phyloP scores from a whole-genome alignment of 2,888 invertebrate genomes.

The Caenorhabditis drosophilae region DNA sequence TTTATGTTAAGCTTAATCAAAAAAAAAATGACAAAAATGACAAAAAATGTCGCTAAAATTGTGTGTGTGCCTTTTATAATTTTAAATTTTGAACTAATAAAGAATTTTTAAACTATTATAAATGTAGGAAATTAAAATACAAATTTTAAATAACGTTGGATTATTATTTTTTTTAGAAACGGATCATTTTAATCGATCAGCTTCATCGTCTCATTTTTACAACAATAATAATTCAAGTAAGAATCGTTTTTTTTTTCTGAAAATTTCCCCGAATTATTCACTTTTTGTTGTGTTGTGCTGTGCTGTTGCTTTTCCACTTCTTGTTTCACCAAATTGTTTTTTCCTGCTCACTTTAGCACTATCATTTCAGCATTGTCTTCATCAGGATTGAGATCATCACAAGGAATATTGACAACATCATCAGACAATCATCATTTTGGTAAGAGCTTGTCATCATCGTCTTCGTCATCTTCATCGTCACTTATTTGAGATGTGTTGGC shows the following conservation, averaged over 20 bases:
- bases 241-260: too few relatives aligned
- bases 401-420: neutral
- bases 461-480: too few relatives aligned
- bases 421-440: neutral
- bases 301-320: neutral
- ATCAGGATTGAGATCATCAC: too few relatives aligned
- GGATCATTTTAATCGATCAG: slow-evolving; percentile 15
- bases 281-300: too few relatives aligned
- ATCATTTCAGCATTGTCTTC: neutral
- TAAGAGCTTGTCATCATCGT: neutral
- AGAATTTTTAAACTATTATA: too few relatives aligned
- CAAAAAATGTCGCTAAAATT: neutral
- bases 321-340: neutral
- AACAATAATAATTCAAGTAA: slow-evolving; percentile 9
- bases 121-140: neutral
- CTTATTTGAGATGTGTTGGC: neutral
- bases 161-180: slow-evolving; percentile 14
- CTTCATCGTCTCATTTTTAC: slow-evolving; percentile 8
- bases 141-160: neutral
- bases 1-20: neutral
- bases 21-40: neutral
- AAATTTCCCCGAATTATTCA: too few relatives aligned
- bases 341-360: neutral
- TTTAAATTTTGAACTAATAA: too few relatives aligned
- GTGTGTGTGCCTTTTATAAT: neutral